A percentile compares a stretch with the other conserved stretches of the same genome.
These are phyloP conservation scores for Cyclopterus lumpus DNA, from an alignment of 2,797 vertebrate genomes.

Conservation along the genomic window DNA sequence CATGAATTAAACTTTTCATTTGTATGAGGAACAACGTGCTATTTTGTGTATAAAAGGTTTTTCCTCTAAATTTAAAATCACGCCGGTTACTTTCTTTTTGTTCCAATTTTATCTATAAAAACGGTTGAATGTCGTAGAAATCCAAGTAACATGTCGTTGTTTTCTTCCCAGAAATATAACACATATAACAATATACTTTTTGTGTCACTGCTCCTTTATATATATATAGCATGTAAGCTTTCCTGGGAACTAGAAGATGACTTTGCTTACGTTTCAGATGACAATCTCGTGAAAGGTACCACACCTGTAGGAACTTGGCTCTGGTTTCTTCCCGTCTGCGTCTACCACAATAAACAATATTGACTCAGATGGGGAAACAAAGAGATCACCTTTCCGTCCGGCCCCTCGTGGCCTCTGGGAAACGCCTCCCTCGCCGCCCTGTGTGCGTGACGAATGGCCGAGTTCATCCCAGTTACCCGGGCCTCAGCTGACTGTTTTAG, in stretches of 20 bases:
- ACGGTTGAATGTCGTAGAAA: background rate
- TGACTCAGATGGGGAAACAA: conserved; percentile 40
- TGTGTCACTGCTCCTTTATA: conserved; percentile 17
- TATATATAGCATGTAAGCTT: background rate
- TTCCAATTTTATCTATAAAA: background rate
- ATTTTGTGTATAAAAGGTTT: background rate
- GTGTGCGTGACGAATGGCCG: conserved; percentile 10
- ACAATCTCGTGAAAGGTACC: background rate
- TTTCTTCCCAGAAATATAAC: background rate
- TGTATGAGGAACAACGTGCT: background rate
- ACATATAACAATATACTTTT: no score
- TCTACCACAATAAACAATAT: conserved; percentile 58
- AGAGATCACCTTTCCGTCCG: conserved; percentile 53
- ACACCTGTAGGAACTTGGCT: conserved; percentile 39
- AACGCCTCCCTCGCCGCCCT: background rate
- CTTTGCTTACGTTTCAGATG: conserved; percentile 22
- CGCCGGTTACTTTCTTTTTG: background rate
- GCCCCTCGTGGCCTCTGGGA: conserved; percentile 8
- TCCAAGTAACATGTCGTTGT: background rate
- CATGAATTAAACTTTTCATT: background rate
- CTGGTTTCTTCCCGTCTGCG: conserved; percentile 17
- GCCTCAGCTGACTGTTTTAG: no score
- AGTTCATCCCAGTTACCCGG: no score
- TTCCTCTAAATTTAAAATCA: background rate
- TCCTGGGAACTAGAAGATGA: background rate